A percentile compares a stretch with the other conserved stretches of the same genome.
Conservation (phyloP, 1,140 invertebrate species). For the Heliconius eleuchia region DNA sequence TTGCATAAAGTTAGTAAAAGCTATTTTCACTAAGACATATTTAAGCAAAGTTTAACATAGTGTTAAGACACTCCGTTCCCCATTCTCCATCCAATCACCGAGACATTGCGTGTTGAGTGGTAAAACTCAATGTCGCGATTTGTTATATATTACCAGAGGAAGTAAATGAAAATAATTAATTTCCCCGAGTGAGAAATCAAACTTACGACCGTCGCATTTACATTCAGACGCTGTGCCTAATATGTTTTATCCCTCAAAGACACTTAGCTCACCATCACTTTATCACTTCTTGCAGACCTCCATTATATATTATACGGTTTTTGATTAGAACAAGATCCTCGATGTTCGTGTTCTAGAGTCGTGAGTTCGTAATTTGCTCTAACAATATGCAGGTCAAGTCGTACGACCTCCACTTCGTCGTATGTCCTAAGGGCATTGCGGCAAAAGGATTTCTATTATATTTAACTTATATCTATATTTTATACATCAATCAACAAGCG, state of each 20-base stretch:
- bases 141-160: too few species aligned
- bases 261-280: background rate
- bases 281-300: slow-evolving; percentile 9
- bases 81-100: too few species aligned
- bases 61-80: too few species aligned
- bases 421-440: slow-evolving; percentile 27
- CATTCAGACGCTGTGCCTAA: too few species aligned
- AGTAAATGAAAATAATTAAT: too few species aligned
- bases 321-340: slow-evolving; percentile 34
- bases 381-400: slow-evolving; percentile 30
- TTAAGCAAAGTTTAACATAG: too few species aligned
- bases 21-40: too few species aligned
- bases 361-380: slow-evolving; percentile 39
- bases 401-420: slow-evolving; percentile 36
- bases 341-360: slow-evolving; percentile 19
- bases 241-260: background rate
- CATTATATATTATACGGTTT: slow-evolving; percentile 5
- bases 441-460: slow-evolving; percentile 17
- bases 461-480: background rate
- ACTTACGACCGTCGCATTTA: too few species aligned
- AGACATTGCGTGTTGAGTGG: too few species aligned
- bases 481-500: background rate
- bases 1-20: too few species aligned
- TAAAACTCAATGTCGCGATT: too few species aligned
- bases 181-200: too few species aligned